Base-by-base conservation (phyloP, 2,113 vertebrate genomes). In the Rostratula benghalensis region DNA sequence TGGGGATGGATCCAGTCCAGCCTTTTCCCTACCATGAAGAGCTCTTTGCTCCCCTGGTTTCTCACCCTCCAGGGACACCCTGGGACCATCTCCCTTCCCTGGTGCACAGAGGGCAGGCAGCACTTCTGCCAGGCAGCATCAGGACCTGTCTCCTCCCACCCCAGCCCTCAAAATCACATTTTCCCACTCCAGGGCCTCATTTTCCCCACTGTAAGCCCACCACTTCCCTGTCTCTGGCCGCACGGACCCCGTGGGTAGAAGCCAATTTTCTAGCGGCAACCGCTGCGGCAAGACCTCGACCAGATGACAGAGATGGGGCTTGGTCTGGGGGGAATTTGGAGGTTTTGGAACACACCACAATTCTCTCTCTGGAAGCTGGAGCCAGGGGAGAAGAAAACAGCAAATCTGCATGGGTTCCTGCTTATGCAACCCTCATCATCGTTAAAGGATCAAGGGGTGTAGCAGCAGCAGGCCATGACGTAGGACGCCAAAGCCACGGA, bases 391-490 rank as follows among this genome's bases (percentile, higher is more conserved):
- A 13, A 80, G 69, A 73, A 93, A 93, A 87, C 61, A 88, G 86
- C 71, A 91, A 76, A 79, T 67, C 46, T 80, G 63, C 84, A 76
- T 53, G 11, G 8, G 51, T 61, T 95, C 68, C 91, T 91, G 71
- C 79, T 96, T 95, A 90, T 83, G 87, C 89, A 97, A 74, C 59
- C 56, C 60, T 74, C 54, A 64, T 64, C 39, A n/a, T 18, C 13
- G 3, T 69, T 86, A 80, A 59, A 88, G 81, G 78, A 60, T 68
- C 0, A 3, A 94, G 48, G 69, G 89, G 39, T 0, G 0, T 23
- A 33, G 53, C 93, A 93, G 88, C 84, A 90, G 69, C 78, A 79
- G 78, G 78, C 74, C 28, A 4, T 50, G 84, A 82, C 20, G 20
- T 28, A 31, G 54, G 70, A 45, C 28, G 63, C 59, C 59, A 56